Percentiles rank a stretch among this genome's conserved stretches.
phyloP scores from a whole-genome alignment of 2,797 vertebrate genomes.

The Sebastes flavidus region DNA sequence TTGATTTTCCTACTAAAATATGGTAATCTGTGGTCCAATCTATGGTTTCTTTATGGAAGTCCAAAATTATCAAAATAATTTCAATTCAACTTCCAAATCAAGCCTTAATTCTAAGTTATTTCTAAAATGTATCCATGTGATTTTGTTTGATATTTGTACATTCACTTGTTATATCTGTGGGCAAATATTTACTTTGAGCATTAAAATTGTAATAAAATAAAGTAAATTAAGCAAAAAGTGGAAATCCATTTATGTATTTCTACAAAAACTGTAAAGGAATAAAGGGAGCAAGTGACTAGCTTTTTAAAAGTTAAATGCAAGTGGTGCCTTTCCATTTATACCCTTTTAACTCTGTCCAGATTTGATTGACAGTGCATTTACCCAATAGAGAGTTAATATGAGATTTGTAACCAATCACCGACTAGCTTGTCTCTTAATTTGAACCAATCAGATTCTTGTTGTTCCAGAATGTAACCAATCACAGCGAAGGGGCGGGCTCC shows the following conservation, averaged over 20 bases:
- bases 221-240: background rate
- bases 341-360: accelerated
- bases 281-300: too few species aligned
- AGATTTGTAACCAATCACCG: background rate
- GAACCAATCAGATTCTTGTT: constrained; percentile 44
- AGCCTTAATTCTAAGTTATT: too few species aligned
- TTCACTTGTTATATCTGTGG: too few species aligned
- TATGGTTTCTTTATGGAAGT: background rate
- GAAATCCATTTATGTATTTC: background rate
- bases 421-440: background rate
- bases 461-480: constrained; percentile 40
- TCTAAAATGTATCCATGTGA: too few species aligned
- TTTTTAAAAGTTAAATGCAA: constrained; percentile 65
- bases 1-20: background rate
- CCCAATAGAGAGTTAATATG: constrained; percentile 39
- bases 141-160: background rate
- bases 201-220: too few species aligned
- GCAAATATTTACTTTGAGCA: background rate
- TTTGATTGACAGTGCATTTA: constrained; percentile 26
- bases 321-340: background rate
- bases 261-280: background rate
- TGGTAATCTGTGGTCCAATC: background rate
- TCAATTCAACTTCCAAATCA: background rate
- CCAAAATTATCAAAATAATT: background rate
- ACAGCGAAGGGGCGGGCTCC: constrained; percentile 28